Conservation (phyloP, 2,797 vertebrate species). For the Coluber constrictor region DNA sequence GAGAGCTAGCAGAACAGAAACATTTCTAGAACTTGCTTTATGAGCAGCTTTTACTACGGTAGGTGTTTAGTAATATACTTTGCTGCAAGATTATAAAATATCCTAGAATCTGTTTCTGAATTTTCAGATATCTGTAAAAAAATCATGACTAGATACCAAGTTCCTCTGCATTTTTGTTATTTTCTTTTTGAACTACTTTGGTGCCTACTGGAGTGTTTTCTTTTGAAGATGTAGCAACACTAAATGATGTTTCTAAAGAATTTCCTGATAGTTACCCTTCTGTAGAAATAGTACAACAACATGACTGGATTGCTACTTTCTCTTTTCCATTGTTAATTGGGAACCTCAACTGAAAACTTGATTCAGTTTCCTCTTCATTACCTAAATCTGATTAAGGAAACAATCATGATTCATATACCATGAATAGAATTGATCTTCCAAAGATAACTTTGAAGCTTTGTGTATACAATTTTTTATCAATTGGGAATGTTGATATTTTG, state of each 20-base stretch:
- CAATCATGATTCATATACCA: conserved; percentile 27
- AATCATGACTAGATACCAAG: accelerated
- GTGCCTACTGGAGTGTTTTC: accelerated
- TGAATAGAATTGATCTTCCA: background rate
- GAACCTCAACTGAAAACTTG: background rate
- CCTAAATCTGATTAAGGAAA: conserved; percentile 7
- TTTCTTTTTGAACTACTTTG: background rate
- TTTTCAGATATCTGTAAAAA: conserved; percentile 2
- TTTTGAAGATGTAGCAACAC: background rate
- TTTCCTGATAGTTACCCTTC: background rate
- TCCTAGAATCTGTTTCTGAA: background rate
- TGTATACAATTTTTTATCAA: accelerated
- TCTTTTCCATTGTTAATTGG: background rate
- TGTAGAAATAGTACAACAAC: background rate
- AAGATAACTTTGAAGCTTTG: background rate
- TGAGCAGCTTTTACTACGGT: conserved; percentile 57
- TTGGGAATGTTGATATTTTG: accelerated
- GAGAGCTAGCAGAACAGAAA: conserved; percentile 59
- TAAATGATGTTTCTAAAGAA: conserved; percentile 7
- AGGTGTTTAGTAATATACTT: conserved; percentile 54
- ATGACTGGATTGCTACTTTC: background rate
- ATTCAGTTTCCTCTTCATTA: background rate
- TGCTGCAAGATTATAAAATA: conserved; percentile 45
- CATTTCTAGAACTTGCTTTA: conserved; percentile 65
- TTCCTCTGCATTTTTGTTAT: background rate